A percentile compares a stretch with the other conserved stretches of the same genome.
Conservation (phyloP, 2,797 vertebrate genomes). For the Pipistrellus pygmaeus region DNA sequence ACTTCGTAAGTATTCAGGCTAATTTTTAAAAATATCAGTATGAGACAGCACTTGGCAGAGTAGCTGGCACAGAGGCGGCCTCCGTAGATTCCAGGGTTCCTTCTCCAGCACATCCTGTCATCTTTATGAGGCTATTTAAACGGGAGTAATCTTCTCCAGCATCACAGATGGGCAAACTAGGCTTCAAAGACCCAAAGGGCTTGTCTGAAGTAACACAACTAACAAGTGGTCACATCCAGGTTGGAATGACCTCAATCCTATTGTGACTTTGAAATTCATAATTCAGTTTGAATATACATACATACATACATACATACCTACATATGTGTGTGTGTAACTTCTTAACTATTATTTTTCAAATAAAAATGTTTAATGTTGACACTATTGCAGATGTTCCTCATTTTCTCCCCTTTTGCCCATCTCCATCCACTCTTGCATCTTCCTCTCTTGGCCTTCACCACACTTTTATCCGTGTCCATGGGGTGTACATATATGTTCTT, state of each 20-base stretch:
- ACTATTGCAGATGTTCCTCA: too few relatives aligned
- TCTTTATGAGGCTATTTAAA: neutral
- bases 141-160: neutral
- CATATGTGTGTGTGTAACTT: neutral
- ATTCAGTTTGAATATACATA: neutral
- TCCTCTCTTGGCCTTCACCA: too few relatives aligned
- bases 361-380: too few relatives aligned
- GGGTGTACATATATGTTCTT: too few relatives aligned
- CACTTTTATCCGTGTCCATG: too few relatives aligned
- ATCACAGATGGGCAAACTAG: neutral
- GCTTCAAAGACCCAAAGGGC: neutral
- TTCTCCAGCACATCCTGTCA: neutral
- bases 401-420: too few relatives aligned
- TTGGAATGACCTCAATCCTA: neutral
- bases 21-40: neutral
- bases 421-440: too few relatives aligned
- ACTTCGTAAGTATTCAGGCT: neutral
- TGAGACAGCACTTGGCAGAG: neutral
- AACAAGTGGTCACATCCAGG: too few relatives aligned
- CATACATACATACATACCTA: too few relatives aligned
- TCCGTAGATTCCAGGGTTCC: neutral
- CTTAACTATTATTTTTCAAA: slow-evolving; percentile 45
- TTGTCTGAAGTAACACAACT: neutral
- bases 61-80: neutral
- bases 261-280: neutral